Conservation (phyloP, 1,140 invertebrate species). For the Harpegnathos saltator region DNA sequence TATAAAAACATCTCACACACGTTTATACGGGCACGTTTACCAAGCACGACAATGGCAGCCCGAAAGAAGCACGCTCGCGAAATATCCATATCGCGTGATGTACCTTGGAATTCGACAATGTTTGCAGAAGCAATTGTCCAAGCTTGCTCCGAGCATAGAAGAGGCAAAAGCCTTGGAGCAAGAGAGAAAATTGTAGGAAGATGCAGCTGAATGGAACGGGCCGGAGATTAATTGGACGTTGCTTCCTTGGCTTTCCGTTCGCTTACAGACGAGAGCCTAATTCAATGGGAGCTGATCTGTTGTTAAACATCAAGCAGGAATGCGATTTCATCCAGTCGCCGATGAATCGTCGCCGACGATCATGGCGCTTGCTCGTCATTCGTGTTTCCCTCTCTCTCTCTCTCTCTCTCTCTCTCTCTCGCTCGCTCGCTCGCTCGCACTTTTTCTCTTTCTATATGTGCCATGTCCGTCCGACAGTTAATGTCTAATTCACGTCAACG, state of each 20-base stretch:
- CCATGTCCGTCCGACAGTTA: slow-evolving; percentile 29
- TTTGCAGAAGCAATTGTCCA: no score
- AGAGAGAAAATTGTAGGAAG: not conserved
- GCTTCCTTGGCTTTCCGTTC: slow-evolving; percentile 15
- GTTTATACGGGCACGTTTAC: no score
- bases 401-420: no score
- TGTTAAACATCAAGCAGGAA: slow-evolving; percentile 21
- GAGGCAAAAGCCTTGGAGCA: no score
- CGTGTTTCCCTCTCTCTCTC: slow-evolving; percentile 3
- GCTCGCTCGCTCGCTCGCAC: no score
- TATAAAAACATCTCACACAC: no score
- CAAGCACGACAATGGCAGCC: no score
- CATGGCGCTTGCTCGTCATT: slow-evolving; percentile 27
- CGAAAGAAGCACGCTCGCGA: no score
- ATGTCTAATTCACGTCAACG: slow-evolving; percentile 41
- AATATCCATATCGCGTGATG: no score
- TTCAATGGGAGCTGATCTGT: slow-evolving; percentile 1
- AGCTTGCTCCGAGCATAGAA: no score
- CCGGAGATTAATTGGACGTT: not conserved
- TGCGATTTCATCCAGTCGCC: slow-evolving; percentile 24
- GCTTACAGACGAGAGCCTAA: slow-evolving; percentile 1
- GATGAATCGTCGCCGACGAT: not conserved
- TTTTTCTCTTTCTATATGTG: not conserved
- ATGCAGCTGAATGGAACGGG: slow-evolving; percentile 10
- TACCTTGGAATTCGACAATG: no score